phyloP scores from a whole-genome alignment of 2,888 invertebrate genomes.

The Amitus sp. region DNA sequence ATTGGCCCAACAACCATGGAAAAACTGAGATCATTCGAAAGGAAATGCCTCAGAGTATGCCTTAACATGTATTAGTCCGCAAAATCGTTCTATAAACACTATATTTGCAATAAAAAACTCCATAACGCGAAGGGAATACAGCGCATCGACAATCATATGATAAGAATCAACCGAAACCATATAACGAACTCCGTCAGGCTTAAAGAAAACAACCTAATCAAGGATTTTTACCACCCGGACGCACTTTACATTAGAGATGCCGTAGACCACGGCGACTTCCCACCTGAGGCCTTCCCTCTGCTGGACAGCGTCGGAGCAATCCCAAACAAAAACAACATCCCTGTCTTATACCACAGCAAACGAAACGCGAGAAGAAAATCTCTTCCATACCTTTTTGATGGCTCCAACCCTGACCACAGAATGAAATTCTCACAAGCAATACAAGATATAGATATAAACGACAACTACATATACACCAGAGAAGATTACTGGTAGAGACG shows the following conservation, averaged over 20 bases:
- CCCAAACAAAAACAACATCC: background rate
- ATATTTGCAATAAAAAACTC: too few species aligned
- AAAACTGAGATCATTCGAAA: constrained; percentile 18
- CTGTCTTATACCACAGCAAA: background rate
- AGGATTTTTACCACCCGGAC: background rate
- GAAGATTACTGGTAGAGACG: too few species aligned
- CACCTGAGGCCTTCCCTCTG: background rate
- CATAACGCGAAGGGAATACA: too few species aligned
- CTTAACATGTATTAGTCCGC: too few species aligned
- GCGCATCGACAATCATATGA: too few species aligned
- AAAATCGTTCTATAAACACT: too few species aligned
- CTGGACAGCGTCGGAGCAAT: background rate
- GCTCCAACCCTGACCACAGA: background rate
- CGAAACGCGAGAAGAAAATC: background rate
- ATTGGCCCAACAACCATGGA: constrained; percentile 21
- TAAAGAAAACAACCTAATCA: background rate
- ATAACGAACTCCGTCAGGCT: too few species aligned
- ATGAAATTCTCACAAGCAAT: background rate
- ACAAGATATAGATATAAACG: too few species aligned
- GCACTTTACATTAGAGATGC: background rate
- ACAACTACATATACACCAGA: too few species aligned
- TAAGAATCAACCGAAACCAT: too few species aligned
- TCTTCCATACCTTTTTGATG: background rate
- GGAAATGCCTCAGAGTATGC: constrained; percentile 21
- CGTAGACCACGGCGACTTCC: background rate